These are phyloP conservation scores for Cataglyphis albicans DNA, from an alignment of 2,888 invertebrate genomes.

Conservation along the genomic window DNA sequence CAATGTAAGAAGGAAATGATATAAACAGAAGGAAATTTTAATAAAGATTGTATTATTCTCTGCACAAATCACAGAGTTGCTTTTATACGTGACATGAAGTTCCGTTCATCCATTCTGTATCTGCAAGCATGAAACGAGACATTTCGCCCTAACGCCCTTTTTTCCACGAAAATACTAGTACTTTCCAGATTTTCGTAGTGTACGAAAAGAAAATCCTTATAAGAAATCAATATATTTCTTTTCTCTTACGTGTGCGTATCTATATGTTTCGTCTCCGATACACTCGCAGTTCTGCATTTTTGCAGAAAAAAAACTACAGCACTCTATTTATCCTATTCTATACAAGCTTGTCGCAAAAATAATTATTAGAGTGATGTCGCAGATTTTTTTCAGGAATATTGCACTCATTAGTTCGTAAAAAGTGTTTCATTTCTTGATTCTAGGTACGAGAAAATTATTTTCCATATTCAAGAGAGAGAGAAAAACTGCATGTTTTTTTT, in stretches of 20 bases:
- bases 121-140: slow-evolving; percentile 13
- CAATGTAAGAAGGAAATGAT: not conserved
- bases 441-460: slow-evolving; percentile 25
- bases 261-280: slow-evolving; percentile 40
- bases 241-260: slow-evolving; percentile 9
- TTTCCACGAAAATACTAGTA: slow-evolving; percentile 23
- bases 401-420: not conserved
- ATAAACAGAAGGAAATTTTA: slow-evolving; percentile 26
- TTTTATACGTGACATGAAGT: slow-evolving; percentile 22
- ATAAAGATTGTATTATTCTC: slow-evolving; percentile 17
- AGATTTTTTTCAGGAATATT: not conserved
- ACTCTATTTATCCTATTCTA: not conserved
- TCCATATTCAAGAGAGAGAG: not conserved
- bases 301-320: not conserved
- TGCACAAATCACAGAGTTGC: slow-evolving; percentile 9
- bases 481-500: not conserved
- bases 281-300: slow-evolving; percentile 24
- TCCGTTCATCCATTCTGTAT: slow-evolving; percentile 15
- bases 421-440: not conserved
- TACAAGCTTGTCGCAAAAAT: slow-evolving; percentile 5
- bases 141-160: slow-evolving; percentile 2
- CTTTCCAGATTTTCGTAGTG: slow-evolving; percentile 42
- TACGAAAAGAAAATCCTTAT: slow-evolving; percentile 23
- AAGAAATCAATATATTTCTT: slow-evolving; percentile 27
- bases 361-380: slow-evolving; percentile 3